These are phyloP conservation scores for Bruchidius siliquastri DNA, from an alignment of 2,888 invertebrate genomes.

Conservation along the genomic window DNA sequence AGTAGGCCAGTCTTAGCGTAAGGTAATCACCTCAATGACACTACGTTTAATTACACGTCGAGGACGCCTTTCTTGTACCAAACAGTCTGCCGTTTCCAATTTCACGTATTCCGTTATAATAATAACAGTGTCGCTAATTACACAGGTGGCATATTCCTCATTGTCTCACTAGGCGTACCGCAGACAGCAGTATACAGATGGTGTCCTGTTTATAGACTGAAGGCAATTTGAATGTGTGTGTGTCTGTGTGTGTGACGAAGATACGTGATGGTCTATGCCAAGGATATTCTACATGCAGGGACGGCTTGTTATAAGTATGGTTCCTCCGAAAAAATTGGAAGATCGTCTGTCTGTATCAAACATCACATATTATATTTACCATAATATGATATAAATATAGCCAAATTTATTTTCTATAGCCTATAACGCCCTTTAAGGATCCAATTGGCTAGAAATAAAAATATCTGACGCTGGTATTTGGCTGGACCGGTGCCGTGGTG, in stretches of 20 bases:
- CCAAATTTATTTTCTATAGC: too few relatives aligned
- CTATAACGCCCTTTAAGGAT: too few relatives aligned
- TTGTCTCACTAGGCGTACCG: background rate
- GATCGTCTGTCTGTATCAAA: too few relatives aligned
- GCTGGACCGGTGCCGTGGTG: too few relatives aligned
- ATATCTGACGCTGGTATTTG: too few relatives aligned
- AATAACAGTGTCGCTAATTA: background rate
- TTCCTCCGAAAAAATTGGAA: too few relatives aligned
- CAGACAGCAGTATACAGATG: background rate
- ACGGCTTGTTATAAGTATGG: too few relatives aligned
- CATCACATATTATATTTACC: too few relatives aligned
- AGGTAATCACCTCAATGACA: background rate
- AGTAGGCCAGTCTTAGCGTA: background rate
- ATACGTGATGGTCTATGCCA: background rate
- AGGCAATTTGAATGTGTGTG: background rate
- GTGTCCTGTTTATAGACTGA: background rate
- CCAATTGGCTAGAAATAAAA: too few relatives aligned
- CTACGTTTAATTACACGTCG: background rate
- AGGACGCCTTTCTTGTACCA: background rate
- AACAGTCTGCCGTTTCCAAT: background rate
- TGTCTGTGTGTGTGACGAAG: background rate
- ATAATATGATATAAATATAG: too few relatives aligned
- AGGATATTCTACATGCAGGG: background rate
- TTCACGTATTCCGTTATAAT: background rate
- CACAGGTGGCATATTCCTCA: background rate